Percentiles rank a stretch among this genome's conserved stretches.
These are phyloP conservation scores for Amblyopsis hoosieri DNA, from an alignment of 2,797 vertebrate species.

Conservation along the genomic window DNA sequence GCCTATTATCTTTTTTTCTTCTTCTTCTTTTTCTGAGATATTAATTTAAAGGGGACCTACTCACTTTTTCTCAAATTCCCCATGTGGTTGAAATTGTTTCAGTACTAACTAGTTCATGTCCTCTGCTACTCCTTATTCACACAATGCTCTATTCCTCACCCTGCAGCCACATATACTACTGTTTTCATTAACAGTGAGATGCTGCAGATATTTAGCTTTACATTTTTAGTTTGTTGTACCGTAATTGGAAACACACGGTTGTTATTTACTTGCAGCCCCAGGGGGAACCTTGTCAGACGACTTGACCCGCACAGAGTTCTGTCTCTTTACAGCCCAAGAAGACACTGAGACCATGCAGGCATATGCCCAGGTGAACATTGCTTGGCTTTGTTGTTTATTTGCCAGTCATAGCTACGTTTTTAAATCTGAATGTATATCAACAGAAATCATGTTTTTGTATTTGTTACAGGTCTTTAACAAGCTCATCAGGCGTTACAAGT, in stretches of 20 bases:
- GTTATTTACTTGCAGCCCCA: constrained; percentile 74
- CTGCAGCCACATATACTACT: no score
- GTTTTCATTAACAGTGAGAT: background rate
- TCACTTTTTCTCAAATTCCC: no score
- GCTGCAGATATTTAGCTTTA: background rate
- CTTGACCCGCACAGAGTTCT: constrained; percentile 90
- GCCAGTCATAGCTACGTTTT: background rate
- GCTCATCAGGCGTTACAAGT: constrained; percentile 93
- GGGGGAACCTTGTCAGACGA: constrained; percentile 90
- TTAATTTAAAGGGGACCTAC: no score
- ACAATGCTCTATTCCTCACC: no score
- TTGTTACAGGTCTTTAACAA: constrained; percentile 90
- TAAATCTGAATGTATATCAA: no score
- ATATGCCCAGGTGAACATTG: constrained; percentile 81
- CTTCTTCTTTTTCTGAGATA: no score
- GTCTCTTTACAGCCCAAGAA: constrained; percentile 90
- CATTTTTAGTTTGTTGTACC: background rate
- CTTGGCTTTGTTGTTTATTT: no score
- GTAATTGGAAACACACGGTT: background rate
- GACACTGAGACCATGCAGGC: constrained; percentile 93
- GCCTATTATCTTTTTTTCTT: no score
- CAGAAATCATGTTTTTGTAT: background rate
- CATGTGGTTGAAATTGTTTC: no score
- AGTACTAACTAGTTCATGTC: no score
- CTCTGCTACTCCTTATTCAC: no score